Base-by-base conservation (phyloP, 2,113 vertebrate species). In the Ursus arctos region DNA sequence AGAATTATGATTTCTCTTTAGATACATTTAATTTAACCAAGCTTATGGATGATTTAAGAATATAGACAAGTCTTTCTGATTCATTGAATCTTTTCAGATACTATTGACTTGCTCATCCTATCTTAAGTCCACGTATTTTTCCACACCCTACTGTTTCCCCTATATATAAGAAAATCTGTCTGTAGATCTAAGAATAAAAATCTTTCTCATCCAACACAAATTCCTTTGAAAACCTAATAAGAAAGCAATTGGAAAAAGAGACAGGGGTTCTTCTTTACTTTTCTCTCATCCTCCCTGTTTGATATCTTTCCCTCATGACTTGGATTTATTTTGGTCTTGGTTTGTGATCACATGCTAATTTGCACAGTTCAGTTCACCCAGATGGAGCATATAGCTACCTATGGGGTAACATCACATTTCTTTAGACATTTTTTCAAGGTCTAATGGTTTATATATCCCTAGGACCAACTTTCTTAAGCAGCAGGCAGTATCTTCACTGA, bases 161-260 rank as follows among this genome's bases (percentile, higher is more conserved):
- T 82, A 71, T 94, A 86, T 71, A 87, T 33, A 74, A 82, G 61
- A 95, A 93, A n/a, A 57, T 61, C 18, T 71, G 61, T 80, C 84
- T 88, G 61, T 87, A 40, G 40, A 59, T 94, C 79, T 72, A n/a
- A 96, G 96, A 96, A 97, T 96, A 72, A 97, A 88, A 94, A 28
- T 93, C 31, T 71, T 93, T 97, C 92, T 96, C 74, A 67, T 40
- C 21, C 85, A 89, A 97, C 63, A 91, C 47, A 91, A 26, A 91
- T 74, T 83, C 26, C 31, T 91, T 97, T 95, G 81, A 89, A 95
- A 97, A 85, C 13, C 81, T 76, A 88, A 63, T 55, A 96, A 79
- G 87, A 98, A 96, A 93, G 67, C n/a, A 97, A 96, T 69, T 96
- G 94, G 55, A 97, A 95, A 95, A 97, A 92, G 82, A 89, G 18